These are phyloP conservation scores for Cercocebus atys DNA, from an alignment of 2,113 vertebrate genomes.

Conservation along the genomic window DNA sequence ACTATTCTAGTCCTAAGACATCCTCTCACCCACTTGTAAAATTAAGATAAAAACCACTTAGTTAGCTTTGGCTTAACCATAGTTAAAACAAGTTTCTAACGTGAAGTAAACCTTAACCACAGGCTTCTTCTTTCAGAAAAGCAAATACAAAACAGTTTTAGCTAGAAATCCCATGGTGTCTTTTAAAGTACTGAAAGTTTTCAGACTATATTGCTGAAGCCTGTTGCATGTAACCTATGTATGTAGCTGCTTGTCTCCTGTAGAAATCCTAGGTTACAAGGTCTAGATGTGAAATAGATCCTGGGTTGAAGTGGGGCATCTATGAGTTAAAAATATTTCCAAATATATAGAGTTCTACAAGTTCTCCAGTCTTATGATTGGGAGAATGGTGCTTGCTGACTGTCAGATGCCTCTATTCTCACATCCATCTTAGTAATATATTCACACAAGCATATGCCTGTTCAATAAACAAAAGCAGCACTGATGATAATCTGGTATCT, in stretches of 20 bases:
- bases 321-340: neutral
- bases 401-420: neutral
- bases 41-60: neutral
- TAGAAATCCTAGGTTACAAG: neutral
- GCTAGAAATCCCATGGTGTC: neutral
- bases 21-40: neutral
- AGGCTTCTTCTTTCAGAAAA: conserved; percentile 28
- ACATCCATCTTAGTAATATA: neutral
- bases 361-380: neutral
- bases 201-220: neutral
- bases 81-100: conserved; percentile 3
- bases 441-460: neutral
- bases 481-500: neutral
- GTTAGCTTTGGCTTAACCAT: neutral
- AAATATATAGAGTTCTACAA: neutral
- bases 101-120: neutral
- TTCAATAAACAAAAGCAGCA: neutral
- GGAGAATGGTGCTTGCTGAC: neutral
- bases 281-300: neutral
- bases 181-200: conserved; percentile 19
- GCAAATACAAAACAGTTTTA: conserved; percentile 21
- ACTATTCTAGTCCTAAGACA: neutral
- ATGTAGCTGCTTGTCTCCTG: neutral
- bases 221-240: neutral
- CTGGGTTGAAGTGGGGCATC: neutral